Base-by-base conservation (phyloP, 2,888 invertebrate genomes). In the Globia sparganii region DNA sequence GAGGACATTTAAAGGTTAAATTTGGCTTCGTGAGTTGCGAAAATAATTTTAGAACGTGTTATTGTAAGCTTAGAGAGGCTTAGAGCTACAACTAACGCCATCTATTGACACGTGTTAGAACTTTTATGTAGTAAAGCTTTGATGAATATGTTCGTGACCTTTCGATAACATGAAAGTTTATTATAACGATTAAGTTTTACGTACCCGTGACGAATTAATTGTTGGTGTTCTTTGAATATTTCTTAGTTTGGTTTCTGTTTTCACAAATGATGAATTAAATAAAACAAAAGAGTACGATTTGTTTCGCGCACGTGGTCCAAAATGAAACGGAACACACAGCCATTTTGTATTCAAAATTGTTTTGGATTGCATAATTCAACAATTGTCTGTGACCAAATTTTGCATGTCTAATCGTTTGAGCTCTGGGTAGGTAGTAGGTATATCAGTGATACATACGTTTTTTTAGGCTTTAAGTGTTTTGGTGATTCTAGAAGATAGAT, bases 11-110 rank as follows among this genome's bases (percentile, higher is more conserved):
- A 69, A 83, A 78, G 78, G 83, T 74, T 78, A 69, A 11, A 15
- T 40, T 59, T 46, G 40, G 37, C 74, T 58, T 64, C 43, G n/a
- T 46, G 56, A 72, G 61, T 70, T 70, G 56, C 49, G 34, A 53
- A 56, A 67, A 37, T 74, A 70, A 67, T 56, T 75, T 71, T 61
- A 75, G 43, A 43, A n/a, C 4, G 25, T 28, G 40, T 9, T n/a
- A 18, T 61, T 64, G 43, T 59, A 70, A 70, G 61, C n/a, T 80
- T 58, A 31, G 4, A 25, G 43, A 67, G 62, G 61, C n/a, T 80
- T 58, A 31, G 3, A 25, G 34, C 34, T 15, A 15, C 75, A 2
- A 67, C 73, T 78, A 79, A 37, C 89, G 85, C 89, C 88, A 89
- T 86, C 88, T 88, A 28, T 80, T 78, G 31, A 2, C 18, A 18